Evolutionary conservation across 2,888 invertebrate genomes (phyloP), one percentile per base, ranked within the genome.

Genomic region (Allacma fusca): DNA sequence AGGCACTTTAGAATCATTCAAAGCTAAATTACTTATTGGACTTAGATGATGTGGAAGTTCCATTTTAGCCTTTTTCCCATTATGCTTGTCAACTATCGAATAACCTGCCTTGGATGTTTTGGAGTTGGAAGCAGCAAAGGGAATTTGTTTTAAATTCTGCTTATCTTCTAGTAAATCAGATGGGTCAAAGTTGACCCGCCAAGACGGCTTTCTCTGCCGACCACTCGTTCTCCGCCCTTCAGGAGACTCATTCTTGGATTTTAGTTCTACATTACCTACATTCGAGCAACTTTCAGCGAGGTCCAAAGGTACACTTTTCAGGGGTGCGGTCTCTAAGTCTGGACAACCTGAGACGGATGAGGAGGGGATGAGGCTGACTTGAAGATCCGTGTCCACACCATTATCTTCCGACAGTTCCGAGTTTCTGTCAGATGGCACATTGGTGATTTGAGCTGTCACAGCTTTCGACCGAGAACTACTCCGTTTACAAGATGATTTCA

Each of bases 181-280:
- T 28, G 44, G 44, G 13, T 64, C 65, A 43, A 43, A 64, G 40
- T 24, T 67, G 2, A 75, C 75, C 12, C 75, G 21, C 75, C 75
- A 75, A 13, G 67, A 67, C 1, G 75, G 75, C 24, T 75, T 75
- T 44, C 75, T 23, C 34, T 64, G 34, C n/a, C 75, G 29, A 26
- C 67, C 64, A 29, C 75, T 75, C 12, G 40, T 19, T 57, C 57
- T 23, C n/a, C 57, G 50, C 50, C 72, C 57, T 2, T 59, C 57
- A 1, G n/a, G 23, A 12, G 40, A 40, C 23, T 69, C 69, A 23
- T 23, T 50, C n/a, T 50, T 50, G 19, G 50, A 50, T 16, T 50
- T 50, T 13, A n/a, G 5, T 19, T 50, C 50, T 2, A n/a, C 1
- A 50, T n/a, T 50, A 7, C 34, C 34, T 9, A 34, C 34, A 34